A percentile compares a stretch with the other conserved stretches of the same genome.
Conservation (phyloP, 2,888 invertebrate genomes). For the Amphimallon solstitiale region DNA sequence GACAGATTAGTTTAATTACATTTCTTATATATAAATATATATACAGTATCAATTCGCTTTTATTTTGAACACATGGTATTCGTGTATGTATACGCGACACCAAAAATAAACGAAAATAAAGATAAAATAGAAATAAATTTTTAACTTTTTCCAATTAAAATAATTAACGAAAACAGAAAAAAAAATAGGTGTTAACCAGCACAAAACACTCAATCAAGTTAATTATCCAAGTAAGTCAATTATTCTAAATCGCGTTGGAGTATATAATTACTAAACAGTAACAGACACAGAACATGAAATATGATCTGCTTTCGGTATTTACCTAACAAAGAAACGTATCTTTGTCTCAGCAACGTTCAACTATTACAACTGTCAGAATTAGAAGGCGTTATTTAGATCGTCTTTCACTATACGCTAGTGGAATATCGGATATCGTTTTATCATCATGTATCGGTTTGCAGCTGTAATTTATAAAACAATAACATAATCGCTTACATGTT, state of each 20-base stretch:
- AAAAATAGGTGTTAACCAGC: not conserved
- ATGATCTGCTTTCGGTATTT: constrained; percentile 22
- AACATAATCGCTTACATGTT: no score
- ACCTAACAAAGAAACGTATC: constrained; percentile 18
- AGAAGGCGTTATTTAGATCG: constrained; percentile 22
- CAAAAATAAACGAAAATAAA: not conserved
- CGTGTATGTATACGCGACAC: not conserved
- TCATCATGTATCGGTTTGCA: no score
- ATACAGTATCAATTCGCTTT: no score
- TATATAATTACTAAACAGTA: constrained; percentile 18
- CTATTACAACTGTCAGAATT: not conserved
- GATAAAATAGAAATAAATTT: no score
- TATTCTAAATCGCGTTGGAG: constrained; percentile 12
- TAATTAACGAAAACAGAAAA: not conserved
- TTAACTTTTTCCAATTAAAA: constrained; percentile 2
- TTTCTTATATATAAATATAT: no score
- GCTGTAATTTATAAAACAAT: no score
- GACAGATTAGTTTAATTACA: no score
- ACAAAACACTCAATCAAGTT: constrained; percentile 31
- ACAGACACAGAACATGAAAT: constrained; percentile 15
- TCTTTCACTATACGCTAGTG: not conserved
- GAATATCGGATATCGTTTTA: not conserved
- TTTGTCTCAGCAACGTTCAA: constrained; percentile 12
- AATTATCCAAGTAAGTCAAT: constrained; percentile 29
- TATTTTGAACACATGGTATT: no score